Evolutionary conservation across 2,797 vertebrate genomes (phyloP).

Genomic region (Danio aesculapii): DNA sequence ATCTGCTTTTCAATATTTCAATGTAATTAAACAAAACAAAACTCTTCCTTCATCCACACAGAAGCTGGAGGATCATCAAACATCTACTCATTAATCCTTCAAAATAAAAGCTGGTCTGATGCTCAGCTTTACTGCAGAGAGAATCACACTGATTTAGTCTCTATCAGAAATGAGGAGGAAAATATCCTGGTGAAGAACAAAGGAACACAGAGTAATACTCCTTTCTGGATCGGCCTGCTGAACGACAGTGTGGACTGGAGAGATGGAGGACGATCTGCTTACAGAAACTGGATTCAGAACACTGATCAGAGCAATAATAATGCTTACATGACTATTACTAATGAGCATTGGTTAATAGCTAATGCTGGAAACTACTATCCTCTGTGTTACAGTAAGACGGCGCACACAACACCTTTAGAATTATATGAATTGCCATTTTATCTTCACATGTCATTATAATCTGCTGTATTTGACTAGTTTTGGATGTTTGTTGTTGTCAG

Average conservation of each 20-base stretch:
- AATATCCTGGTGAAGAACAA: rapidly evolving
- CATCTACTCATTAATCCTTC: rapidly evolving
- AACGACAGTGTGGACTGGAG: constrained; percentile 47
- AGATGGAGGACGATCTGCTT: constrained; percentile 60
- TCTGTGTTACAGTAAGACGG: background rate
- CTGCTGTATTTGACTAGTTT: background rate
- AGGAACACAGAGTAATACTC: rapidly evolving
- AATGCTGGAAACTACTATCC: rapidly evolving
- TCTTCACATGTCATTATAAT: background rate
- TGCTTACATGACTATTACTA: background rate
- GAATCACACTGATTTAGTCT: constrained; percentile 54
- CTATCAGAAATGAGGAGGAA: background rate
- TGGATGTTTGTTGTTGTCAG: background rate
- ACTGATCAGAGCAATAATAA: too few relatives aligned
- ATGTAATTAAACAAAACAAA: background rate
- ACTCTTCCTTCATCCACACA: background rate
- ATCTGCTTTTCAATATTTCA: too few relatives aligned
- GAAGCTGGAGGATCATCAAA: background rate
- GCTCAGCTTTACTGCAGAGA: constrained; percentile 65
- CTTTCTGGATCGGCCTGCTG: constrained; percentile 70
- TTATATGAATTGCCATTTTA: rapidly evolving
- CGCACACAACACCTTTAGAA: background rate
- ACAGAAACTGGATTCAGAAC: background rate
- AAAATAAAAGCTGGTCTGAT: constrained; percentile 58
- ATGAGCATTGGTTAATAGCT: rapidly evolving